Evolutionary conservation across 2,113 vertebrate species (phyloP), one percentile per base, ranked within the genome.

Genomic region (Peromyscus leucopus): DNA sequence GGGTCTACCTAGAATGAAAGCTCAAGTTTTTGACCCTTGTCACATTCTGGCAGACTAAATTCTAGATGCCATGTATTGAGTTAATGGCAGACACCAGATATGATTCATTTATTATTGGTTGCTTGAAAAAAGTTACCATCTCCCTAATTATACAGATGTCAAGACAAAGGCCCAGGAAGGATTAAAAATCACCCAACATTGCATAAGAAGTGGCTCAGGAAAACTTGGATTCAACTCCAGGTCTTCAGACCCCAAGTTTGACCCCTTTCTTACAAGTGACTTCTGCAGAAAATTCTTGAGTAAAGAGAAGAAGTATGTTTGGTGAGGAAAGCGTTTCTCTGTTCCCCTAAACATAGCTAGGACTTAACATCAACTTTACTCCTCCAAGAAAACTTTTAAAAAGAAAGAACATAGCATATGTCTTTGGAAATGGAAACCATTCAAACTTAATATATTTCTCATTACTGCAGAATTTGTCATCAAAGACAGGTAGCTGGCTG

Each of bases 341-440:
- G 65, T 36, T 91, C 55, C 91, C 83, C 16, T 55, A 94, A n/a
- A 90, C 46, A n/a, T 28, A 59, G 26, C 86, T 93, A 26, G 63
- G 67, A 75, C 75, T 93, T 93, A 67, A 72, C 33, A 59, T 89
- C 69, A 63, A 57, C 65, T 89, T 88, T 74, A 74, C 80, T 94
- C 87, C 59, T 65, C 51, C 51, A 91, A n/a, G 76, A 91, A 96
- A 87, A 88, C 48, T 51, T 63, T 91, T 76, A 83, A 24, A 84
- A 95, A 84, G 46, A 72, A 61, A 24, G 78, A 61, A 46, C 26
- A 48, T 48, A 61, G 21, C 19, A 51, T 83, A 84, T 84, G n/a
- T 91, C 48, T 89, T 84, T 74, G 61, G 84, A 96, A 96, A 87
- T 19, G 48, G 75, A 92, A 94, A 76, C 26, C 21, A 65, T 72